These are phyloP conservation scores for Lasioglossum figueresi DNA, from an alignment of 2,888 invertebrate genomes.

Conservation along the genomic window DNA sequence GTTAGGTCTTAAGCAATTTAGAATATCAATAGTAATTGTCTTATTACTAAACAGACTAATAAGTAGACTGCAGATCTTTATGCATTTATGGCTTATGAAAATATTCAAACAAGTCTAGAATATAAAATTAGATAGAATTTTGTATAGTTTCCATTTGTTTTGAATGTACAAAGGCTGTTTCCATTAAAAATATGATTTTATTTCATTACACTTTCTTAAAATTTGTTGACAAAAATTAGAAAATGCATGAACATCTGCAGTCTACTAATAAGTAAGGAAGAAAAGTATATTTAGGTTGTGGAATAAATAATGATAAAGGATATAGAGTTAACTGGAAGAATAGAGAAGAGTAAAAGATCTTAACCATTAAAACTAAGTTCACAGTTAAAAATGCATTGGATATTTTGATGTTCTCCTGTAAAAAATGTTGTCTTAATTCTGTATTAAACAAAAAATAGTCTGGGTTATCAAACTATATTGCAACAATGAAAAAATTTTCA, in stretches of 20 bases:
- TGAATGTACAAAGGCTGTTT: too few species aligned
- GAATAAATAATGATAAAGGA: background rate
- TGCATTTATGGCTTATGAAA: too few species aligned
- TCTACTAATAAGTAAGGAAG: background rate
- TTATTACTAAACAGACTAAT: background rate
- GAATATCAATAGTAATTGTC: background rate
- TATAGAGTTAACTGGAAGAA: background rate
- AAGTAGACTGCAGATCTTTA: background rate
- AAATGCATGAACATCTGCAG: too few species aligned
- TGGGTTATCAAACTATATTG: background rate
- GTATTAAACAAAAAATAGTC: background rate
- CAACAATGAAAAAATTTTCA: background rate
- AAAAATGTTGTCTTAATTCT: background rate
- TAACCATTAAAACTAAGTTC: background rate
- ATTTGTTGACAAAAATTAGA: too few species aligned
- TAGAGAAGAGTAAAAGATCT: background rate
- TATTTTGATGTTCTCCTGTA: background rate
- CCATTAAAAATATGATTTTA: too few species aligned
- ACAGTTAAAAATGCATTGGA: background rate
- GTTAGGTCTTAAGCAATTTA: background rate
- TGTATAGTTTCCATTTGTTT: too few species aligned
- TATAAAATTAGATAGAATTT: too few species aligned
- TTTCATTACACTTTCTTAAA: too few species aligned
- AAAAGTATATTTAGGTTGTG: background rate
- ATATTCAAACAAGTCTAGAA: too few species aligned